A percentile compares a stretch with the other conserved stretches of the same genome.
Conservation (phyloP, 2,797 vertebrate genomes). For the Labeo calbasu region DNA sequence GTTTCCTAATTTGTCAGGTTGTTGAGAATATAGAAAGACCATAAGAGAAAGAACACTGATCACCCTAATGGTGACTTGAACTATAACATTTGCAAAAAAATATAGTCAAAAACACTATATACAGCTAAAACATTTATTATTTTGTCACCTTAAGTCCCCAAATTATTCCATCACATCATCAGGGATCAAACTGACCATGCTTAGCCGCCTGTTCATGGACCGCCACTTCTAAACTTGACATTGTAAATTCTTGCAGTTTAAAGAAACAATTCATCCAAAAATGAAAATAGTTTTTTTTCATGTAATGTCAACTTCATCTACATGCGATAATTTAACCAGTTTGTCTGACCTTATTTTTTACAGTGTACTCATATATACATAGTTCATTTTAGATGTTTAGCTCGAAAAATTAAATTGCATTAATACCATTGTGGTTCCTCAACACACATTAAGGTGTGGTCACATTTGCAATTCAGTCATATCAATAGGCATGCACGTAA, state of each 20-base stretch:
- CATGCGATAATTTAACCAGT: background rate
- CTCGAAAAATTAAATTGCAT: background rate
- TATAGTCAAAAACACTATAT: background rate
- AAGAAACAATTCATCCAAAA: no score
- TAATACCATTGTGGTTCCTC: background rate
- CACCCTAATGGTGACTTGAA: background rate
- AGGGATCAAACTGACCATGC: no score
- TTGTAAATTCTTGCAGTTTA: no score
- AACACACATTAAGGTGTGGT: background rate
- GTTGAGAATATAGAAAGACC: background rate
- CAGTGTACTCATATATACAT: background rate
- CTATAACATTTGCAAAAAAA: background rate
- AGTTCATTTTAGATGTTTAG: background rate
- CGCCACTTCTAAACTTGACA: no score
- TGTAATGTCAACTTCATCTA: background rate
- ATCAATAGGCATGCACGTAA: background rate
- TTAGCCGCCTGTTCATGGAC: no score
- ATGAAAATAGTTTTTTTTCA: no score
- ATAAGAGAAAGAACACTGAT: background rate
- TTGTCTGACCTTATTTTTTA: background rate
- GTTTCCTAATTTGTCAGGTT: background rate
- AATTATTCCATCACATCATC: no score
- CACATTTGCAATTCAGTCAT: background rate
- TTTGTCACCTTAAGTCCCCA: background rate
- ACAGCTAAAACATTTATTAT: background rate